Evolutionary conservation across 2,113 vertebrate species (phyloP).

Genomic region (Furnarius figulus): DNA sequence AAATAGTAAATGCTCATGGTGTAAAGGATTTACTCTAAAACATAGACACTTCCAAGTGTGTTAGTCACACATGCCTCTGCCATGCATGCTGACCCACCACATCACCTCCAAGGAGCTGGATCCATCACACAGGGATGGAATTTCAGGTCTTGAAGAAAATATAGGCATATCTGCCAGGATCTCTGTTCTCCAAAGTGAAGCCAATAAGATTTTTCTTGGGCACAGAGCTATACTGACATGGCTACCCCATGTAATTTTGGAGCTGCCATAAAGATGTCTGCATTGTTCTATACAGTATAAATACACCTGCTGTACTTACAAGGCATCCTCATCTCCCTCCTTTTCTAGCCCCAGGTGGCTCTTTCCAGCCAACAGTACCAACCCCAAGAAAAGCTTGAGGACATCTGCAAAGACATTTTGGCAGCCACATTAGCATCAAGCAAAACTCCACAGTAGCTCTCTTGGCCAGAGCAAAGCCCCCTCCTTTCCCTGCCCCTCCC

Average conservation of each 20-base stretch:
- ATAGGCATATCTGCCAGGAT: not conserved
- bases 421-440: not conserved
- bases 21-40: not conserved
- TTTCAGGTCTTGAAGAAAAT: not conserved
- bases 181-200: not conserved
- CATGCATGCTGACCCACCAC: not conserved
- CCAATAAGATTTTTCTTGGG: not conserved
- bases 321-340: not conserved
- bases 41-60: not conserved
- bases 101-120: not conserved
- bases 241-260: not conserved
- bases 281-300: not conserved
- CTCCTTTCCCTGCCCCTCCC: not conserved
- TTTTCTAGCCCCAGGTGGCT: not conserved
- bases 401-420: not conserved
- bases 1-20: not conserved
- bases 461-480: not conserved
- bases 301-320: not conserved
- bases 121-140: not conserved
- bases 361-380: not conserved
- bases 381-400: not conserved
- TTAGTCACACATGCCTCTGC: not conserved
- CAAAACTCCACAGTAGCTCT: not conserved
- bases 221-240: not conserved
- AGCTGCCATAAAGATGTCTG: not conserved